Base-by-base conservation (phyloP, 1,140 invertebrate genomes). In the Diachasma alloeum region DNA sequence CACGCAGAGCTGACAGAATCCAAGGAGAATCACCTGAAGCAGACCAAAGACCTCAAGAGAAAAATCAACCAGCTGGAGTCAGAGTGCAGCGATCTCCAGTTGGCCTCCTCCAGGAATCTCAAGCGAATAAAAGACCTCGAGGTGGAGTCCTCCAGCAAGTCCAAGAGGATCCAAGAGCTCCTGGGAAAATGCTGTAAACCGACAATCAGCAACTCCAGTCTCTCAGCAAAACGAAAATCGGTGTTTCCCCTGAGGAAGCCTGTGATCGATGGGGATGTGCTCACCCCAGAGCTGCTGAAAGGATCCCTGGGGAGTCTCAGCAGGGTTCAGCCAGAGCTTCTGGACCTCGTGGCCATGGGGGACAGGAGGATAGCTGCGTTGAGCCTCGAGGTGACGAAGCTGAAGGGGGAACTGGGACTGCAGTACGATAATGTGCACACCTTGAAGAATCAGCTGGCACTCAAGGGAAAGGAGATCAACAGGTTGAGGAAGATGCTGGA, bases 1-100 rank as follows among this genome's bases (percentile, higher is more conserved):
- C 93, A 96, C 84, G 88, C 91, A 78, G 91, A 94, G 82, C 85
- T 94, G 36, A 90, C 95, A 67, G 90, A 93, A 81, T 84, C 91
- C 74, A 93, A 93, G 86, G 94, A 95, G 86, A 89, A 92, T 70
- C 85, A 90, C 86, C 91, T 92, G 77, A 91, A 91, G 78, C 86
- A 89, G 74, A 80, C 91, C 63, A 91, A 89, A 91, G 93, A 93
- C 78, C 83, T 93, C n/a, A 93, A 92, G 79, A 90, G 89, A 44
- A 90, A 90, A 72, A 79, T 93, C 70, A 80, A 89, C 56, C 91
- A 90, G 79, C 85, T 93, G 48, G 91, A 93, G 85, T 91, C 82
- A 72, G 92, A 93, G 80, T 91, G 91, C 82, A 88, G 86, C 67
- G 92, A 93, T 83, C 82, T 92, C 15, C 90, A 92, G 76, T 88